These are phyloP conservation scores for Paedocypris micromegethes DNA, from an alignment of 2,797 vertebrate genomes.

Conservation along the genomic window DNA sequence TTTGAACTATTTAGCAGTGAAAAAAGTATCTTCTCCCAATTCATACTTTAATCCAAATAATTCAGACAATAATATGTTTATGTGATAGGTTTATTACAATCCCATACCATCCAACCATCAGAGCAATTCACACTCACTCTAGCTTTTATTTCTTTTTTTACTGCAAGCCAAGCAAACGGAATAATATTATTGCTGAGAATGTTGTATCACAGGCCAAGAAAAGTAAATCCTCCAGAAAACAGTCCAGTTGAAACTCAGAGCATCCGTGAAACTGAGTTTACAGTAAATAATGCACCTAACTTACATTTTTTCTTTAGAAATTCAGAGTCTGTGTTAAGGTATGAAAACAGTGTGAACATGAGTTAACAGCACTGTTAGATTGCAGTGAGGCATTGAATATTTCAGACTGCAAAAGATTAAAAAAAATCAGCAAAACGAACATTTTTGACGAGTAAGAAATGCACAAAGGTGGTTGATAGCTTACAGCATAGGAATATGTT, in stretches of 20 bases:
- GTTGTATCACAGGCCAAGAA: slow-evolving; percentile 27
- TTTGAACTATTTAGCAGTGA: no score
- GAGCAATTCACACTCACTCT: slow-evolving; percentile 9
- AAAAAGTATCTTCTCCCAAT: no score
- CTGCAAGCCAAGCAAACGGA: slow-evolving; percentile 47
- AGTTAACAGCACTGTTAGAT: slow-evolving; percentile 13
- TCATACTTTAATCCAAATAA: no score
- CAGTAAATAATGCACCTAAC: neutral
- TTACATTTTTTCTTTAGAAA: slow-evolving; percentile 1
- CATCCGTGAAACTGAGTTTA: slow-evolving; percentile 18
- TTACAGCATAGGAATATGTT: slow-evolving; percentile 19
- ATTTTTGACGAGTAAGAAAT: slow-evolving; percentile 7
- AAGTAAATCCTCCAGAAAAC: slow-evolving; percentile 20
- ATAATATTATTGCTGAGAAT: slow-evolving; percentile 50
- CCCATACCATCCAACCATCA: slow-evolving; percentile 18
- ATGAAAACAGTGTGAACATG: neutral
- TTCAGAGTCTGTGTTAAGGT: slow-evolving; percentile 21
- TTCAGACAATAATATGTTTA: slow-evolving; percentile 44
- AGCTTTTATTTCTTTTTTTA: slow-evolving; percentile 12
- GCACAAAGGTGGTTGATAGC: slow-evolving; percentile 19
- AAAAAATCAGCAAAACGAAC: slow-evolving; percentile 1
- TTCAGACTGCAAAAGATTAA: neutral
- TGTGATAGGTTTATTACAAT: slow-evolving; percentile 56
- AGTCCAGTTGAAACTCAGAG: slow-evolving; percentile 15
- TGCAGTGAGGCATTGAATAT: slow-evolving; percentile 28